Base-by-base conservation (phyloP, 2,888 invertebrate genomes). In the Malthinus flaveolus region DNA sequence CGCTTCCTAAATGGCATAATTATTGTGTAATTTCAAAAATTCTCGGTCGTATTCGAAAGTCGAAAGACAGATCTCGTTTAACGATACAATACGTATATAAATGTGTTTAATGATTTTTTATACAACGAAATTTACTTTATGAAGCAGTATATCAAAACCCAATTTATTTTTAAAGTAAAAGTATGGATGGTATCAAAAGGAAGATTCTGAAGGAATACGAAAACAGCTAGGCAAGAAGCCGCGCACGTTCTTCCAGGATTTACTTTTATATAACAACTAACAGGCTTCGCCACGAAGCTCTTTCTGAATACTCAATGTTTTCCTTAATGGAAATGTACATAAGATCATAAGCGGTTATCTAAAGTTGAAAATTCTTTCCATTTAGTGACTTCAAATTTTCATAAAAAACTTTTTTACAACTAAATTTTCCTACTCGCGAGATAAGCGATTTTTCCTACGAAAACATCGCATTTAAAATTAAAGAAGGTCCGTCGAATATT, bases 251-350 rank as follows among this genome's bases (percentile, higher is more conserved):
- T 70, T 66, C 66, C 66, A 72, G 75, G 76, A 76, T 75, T 75
- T 76, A 73, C 75, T 75, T 76, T 76, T 75, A 75, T 76, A 75
- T 74, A 75, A 76, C 75, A 76, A 75, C 75, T 75, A 75, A 75
- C 75, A 74, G 75, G 74, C 71, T 71, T 69, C 70, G 72, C 71
- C 73, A 68, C 71, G 74, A 73, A 69, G 73, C 74, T 70, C 70
- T 68, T 66, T 62, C 65, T 70, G 75, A 73, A 75, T 75, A 75
- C 74, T 72, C 74, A 75, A 74, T 72, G 71, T 71, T 71, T 70
- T 67, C 71, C 69, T 74, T 75, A 75, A 75, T 75, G 75, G 74
- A 75, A 75, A 75, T 75, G 75, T 75, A 75, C 74, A 75, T 74
- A 74, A 74, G 73, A 72, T 72, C 71, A 73, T 73, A 73, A 73